A percentile compares a stretch with the other conserved stretches of the same genome.
Conservation (phyloP, 2,888 invertebrate species). For the Lithophane leautieri region DNA sequence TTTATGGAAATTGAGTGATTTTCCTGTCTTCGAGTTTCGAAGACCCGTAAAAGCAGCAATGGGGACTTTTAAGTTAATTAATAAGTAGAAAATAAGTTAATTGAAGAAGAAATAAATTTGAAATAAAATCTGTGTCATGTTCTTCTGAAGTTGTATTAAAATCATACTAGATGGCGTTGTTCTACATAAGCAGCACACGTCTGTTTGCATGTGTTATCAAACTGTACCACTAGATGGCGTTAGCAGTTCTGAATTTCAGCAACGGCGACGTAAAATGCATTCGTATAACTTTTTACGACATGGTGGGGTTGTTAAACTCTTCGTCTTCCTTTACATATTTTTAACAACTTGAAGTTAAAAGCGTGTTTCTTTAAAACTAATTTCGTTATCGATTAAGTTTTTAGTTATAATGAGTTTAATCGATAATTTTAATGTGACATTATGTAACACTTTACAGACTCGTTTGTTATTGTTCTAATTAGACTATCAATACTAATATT, state of each 20-base stretch:
- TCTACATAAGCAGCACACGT: constrained; percentile 3
- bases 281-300: constrained; percentile 56
- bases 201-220: not conserved
- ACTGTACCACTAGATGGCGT: constrained; percentile 71
- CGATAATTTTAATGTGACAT: constrained; percentile 21
- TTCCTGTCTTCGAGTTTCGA: rapidly evolving
- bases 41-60: not conserved
- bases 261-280: constrained; percentile 31
- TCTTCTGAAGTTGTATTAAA: not conserved
- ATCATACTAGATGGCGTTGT: constrained; percentile 50
- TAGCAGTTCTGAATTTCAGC: constrained; percentile 57
- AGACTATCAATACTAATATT: not conserved
- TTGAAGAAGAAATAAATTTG: not conserved
- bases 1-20: not conserved
- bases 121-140: too few species aligned
- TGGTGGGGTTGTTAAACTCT: constrained; percentile 38
- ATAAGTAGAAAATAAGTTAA: rapidly evolving
- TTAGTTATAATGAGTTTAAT: not conserved
- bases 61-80: rapidly evolving
- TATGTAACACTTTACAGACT: constrained; percentile 7
- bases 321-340: constrained; percentile 26
- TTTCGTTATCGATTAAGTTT: constrained; percentile 4
- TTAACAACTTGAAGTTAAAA: constrained; percentile 18
- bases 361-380: not conserved
- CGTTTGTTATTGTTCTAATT: constrained; percentile 18